These are phyloP conservation scores for Chiroxiphia lanceolata DNA, from an alignment of 2,797 vertebrate genomes.

Conservation along the genomic window DNA sequence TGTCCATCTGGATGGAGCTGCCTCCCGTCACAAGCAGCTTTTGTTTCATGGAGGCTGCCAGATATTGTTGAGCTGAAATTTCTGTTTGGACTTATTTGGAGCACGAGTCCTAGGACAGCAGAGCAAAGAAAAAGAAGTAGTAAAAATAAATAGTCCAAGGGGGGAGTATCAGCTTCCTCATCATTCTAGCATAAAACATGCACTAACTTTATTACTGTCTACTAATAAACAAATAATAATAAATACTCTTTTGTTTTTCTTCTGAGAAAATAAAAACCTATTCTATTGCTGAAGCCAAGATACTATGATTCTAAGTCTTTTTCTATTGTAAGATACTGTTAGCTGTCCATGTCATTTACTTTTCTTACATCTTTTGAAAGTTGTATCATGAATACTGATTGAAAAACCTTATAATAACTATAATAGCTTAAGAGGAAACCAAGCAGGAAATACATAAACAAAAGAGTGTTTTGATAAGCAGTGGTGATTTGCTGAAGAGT, in stretches of 20 bases:
- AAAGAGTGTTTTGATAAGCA: neutral
- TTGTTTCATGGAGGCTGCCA: neutral
- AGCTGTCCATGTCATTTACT: neutral
- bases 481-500: neutral
- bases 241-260: neutral
- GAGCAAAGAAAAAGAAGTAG: neutral
- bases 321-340: neutral
- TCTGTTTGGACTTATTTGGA: neutral
- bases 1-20: neutral
- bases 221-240: neutral
- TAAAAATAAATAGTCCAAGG: neutral
- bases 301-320: neutral
- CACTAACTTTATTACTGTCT: neutral
- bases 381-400: neutral
- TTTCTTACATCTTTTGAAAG: neutral
- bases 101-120: neutral
- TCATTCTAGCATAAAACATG: neutral
- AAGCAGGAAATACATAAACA: neutral
- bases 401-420: neutral
- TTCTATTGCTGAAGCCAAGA: neutral
- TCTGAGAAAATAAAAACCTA: neutral
- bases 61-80: neutral
- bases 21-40: neutral
- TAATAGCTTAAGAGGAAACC: neutral
- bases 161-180: neutral